Percentiles rank a stretch among this genome's conserved stretches.
These are phyloP conservation scores for Eilema caniola DNA, from an alignment of 2,888 invertebrate genomes.

Conservation along the genomic window DNA sequence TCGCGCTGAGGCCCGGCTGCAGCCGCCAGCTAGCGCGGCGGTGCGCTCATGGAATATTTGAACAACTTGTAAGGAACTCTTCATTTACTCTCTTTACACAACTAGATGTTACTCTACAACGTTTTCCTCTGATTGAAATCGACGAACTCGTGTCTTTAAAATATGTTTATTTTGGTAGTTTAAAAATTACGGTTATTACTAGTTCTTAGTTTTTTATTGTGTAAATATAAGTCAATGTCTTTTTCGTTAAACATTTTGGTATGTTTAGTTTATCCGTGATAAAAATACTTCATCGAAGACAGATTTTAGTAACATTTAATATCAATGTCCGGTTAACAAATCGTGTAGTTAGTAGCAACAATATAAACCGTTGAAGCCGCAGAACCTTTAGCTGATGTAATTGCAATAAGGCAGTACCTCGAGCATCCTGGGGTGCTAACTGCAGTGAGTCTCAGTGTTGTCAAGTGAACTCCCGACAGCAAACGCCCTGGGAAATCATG, in stretches of 20 bases:
- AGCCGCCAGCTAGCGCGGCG: constrained; percentile 48
- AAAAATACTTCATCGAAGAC: too few relatives aligned
- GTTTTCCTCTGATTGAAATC: constrained; percentile 70
- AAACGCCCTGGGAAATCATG: constrained; percentile 81
- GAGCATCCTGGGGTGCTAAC: constrained; percentile 49
- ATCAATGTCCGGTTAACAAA: not conserved
- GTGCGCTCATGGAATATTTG: constrained; percentile 75
- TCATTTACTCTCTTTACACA: constrained; percentile 75
- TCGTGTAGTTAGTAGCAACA: not conserved
- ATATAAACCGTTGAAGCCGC: not conserved
- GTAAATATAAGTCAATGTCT: too few relatives aligned
- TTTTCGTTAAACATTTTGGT: too few relatives aligned
- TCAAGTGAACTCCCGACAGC: constrained; percentile 64
- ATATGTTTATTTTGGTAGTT: not conserved
- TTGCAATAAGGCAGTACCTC: constrained; percentile 62
- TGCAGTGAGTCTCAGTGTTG: constrained; percentile 55
- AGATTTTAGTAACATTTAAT: too few relatives aligned
- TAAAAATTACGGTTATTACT: not conserved
- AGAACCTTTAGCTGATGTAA: constrained; percentile 53
- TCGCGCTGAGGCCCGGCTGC: constrained; percentile 34
- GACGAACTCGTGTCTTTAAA: constrained; percentile 40
- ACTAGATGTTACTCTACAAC: constrained; percentile 61
- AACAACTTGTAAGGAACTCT: constrained; percentile 77
- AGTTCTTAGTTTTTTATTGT: too few relatives aligned
- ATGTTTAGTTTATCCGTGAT: too few relatives aligned